Base-by-base conservation (phyloP, 2,797 vertebrate species). In the Eulemur albifrons region DNA sequence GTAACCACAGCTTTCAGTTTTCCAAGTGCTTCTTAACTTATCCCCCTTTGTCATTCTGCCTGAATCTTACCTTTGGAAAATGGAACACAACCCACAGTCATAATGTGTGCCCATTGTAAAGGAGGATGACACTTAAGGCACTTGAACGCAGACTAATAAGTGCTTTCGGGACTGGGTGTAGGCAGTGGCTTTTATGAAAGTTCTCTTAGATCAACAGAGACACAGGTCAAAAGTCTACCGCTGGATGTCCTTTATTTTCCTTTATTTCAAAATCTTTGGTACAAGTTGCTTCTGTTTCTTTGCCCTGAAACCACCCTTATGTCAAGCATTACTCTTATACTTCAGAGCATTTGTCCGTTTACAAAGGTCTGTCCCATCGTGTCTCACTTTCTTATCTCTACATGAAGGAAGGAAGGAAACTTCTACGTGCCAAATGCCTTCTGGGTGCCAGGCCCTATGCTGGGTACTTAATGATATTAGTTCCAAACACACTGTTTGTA, bases 11-110 rank as follows among this genome's bases (percentile, higher is more conserved):
- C n/a, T 97, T 88, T 83, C 88, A 40, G 35, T 54, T 87, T 97
- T 30, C 63, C 0, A 4, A 70, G 83, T 8, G 57, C 93, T 97
- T 45, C 90, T 96, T 93, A 98, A 93, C 95, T 65, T 48, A 54
- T 43, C 88, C 75, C 72, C 97, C 84, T 93, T 88, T 96, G 85
- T 93, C 93, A 89, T 81, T 93, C 92, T 50, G 14, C 6, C 90
- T 91, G 73, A 96, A 79, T 97, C 93, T 96, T 82, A 95, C 94
- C 97, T 96, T 52, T 88, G 96, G 92, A 65, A 92, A 77, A 97
- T 7, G 32, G 97, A 96, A 81, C 84, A 65, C 5, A 96, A 52
- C 63, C 57, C 50, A 27, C 92, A 32, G 88, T 10, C 63, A 12
- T n/a, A 88, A 73, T 59, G 2, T 43, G 35, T 73, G 67, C 95